Percentiles rank a stretch among this genome's conserved stretches.
phyloP scores from a whole-genome alignment of 2,888 invertebrate species.

The Tiphia femorata region DNA sequence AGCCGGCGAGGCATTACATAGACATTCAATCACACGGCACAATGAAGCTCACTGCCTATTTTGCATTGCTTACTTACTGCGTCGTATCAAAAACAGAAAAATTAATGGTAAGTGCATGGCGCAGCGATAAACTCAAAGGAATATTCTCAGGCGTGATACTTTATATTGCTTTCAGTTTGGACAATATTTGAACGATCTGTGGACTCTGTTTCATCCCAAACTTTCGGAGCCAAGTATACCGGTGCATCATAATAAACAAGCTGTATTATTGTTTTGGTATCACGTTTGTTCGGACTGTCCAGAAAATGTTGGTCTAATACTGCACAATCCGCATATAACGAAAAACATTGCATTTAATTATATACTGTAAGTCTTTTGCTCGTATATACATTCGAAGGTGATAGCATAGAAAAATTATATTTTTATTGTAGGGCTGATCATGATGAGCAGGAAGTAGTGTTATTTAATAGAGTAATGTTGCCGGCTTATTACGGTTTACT shows the following conservation, averaged over 20 bases:
- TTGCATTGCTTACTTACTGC: constrained; percentile 92
- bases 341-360: constrained; percentile 98
- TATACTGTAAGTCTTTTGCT: constrained; percentile 81
- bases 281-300: constrained; percentile 93
- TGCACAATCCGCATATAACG: constrained; percentile 88
- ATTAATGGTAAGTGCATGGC: constrained; percentile 80
- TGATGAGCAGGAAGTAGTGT: constrained; percentile 94
- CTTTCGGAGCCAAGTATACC: constrained; percentile 95
- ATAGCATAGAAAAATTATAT: constrained; percentile 5
- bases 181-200: constrained; percentile 90
- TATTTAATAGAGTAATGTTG: constrained; percentile 93
- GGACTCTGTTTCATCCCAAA: constrained; percentile 95
- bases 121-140: background rate
- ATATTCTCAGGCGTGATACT: background rate
- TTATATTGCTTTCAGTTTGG: constrained; percentile 80
- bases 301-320: constrained; percentile 90
- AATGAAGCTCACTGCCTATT: constrained; percentile 92
- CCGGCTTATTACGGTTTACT: constrained; percentile 93
- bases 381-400: background rate
- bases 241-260: constrained; percentile 95
- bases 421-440: constrained; percentile 85
- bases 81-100: constrained; percentile 92
- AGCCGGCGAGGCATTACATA: constrained; percentile 87
- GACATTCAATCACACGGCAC: constrained; percentile 90
- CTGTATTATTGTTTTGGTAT: constrained; percentile 93